Evolutionary conservation across 2,113 vertebrate genomes (phyloP).

Genomic region (Indri indri): DNA sequence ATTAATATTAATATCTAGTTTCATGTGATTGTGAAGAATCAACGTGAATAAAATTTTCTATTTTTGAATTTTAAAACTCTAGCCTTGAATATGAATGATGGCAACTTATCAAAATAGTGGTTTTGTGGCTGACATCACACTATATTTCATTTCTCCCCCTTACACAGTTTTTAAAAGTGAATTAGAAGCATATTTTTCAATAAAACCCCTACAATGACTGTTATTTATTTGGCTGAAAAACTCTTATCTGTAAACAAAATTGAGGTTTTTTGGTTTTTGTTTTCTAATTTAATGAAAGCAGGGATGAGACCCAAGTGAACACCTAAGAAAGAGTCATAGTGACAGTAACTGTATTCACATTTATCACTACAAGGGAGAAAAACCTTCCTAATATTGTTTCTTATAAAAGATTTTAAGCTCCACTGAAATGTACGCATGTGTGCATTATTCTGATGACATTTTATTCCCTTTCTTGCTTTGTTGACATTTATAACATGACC

Average conservation of each 20-base stretch:
- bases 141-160: neutral
- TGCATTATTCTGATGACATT: conserved; percentile 63
- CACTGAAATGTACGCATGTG: conserved; percentile 58
- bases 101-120: neutral
- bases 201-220: neutral
- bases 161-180: conserved; percentile 21
- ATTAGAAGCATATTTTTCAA: conserved; percentile 21
- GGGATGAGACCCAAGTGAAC: conserved; percentile 30
- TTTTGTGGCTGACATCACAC: neutral
- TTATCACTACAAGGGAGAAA: neutral
- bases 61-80: conserved; percentile 25
- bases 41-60: neutral
- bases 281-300: neutral
- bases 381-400: neutral
- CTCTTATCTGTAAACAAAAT: neutral
- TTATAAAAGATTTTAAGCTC: conserved; percentile 53
- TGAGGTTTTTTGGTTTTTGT: neutral
- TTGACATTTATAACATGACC: conserved; percentile 71
- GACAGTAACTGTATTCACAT: conserved; percentile 37
- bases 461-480: conserved; percentile 64
- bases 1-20: neutral
- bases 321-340: conserved; percentile 11
- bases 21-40: neutral
- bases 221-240: conserved; percentile 13
- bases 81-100: neutral